Evolutionary conservation across 92 coral and sea anemone genomes (phyloP).

Genomic region (Virgularia gustaviana): DNA sequence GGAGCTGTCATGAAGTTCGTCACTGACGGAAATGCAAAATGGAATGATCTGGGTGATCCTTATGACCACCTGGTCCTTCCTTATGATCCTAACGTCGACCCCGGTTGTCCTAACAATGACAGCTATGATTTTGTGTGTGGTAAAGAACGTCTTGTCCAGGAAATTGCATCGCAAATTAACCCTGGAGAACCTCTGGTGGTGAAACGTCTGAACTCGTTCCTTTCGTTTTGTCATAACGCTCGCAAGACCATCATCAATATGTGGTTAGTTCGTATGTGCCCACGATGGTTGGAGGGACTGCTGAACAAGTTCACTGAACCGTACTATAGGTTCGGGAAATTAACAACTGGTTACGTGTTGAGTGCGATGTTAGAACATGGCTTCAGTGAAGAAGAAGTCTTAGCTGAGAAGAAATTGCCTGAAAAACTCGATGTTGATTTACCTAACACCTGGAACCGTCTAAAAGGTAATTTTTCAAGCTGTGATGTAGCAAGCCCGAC

Average conservation of each 20-base stretch:
- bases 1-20: slow-evolving; percentile 29
- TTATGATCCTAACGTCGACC: slow-evolving; percentile 21
- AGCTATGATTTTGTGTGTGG: slow-evolving; percentile 23
- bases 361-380: slow-evolving; percentile 20
- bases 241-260: slow-evolving; percentile 21
- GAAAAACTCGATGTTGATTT: too few species aligned
- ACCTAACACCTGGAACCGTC: too few species aligned
- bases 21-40: slow-evolving; percentile 17
- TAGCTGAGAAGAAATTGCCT: too few species aligned
- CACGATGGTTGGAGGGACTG: too few species aligned
- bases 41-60: slow-evolving; percentile 29
- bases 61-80: slow-evolving; percentile 29
- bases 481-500: too few species aligned
- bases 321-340: too few species aligned
- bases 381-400: too few species aligned
- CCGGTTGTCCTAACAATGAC: slow-evolving; percentile 20
- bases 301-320: too few species aligned
- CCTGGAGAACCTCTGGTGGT: slow-evolving; percentile 14
- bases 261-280: too few species aligned
- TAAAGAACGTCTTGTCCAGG: slow-evolving; percentile 18
- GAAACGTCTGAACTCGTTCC: slow-evolving; percentile 14
- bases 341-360: slow-evolving; percentile 21
- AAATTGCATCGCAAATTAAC: slow-evolving; percentile 22
- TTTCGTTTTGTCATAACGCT: slow-evolving; percentile 15
- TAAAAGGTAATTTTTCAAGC: too few species aligned